Conservation (phyloP, 2,113 vertebrate species). For the Rhagologus leucostigma region DNA sequence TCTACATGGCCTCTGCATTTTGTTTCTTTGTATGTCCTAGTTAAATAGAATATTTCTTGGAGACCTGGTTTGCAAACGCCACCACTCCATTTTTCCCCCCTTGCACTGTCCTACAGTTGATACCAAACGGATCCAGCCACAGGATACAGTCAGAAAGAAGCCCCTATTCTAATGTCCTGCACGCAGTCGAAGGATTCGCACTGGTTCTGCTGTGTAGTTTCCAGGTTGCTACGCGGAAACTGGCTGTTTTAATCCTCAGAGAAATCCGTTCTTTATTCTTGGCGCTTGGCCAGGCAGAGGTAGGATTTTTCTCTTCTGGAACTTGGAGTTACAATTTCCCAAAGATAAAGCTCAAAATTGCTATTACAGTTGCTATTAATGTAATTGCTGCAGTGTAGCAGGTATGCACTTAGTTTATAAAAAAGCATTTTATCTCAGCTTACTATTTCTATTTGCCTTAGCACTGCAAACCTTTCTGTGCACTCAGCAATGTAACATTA, state of each 20-base stretch:
- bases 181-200: conserved; percentile 89
- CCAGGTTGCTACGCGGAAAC: conserved; percentile 91
- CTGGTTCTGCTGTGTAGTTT: conserved; percentile 94
- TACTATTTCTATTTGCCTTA: background rate
- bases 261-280: conserved; percentile 92
- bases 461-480: background rate
- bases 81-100: background rate
- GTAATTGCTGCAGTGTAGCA: background rate
- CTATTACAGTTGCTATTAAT: background rate
- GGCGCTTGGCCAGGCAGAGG: conserved; percentile 92
- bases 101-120: conserved; percentile 55
- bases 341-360: background rate
- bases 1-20: background rate
- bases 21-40: background rate
- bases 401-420: background rate
- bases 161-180: conserved; percentile 89
- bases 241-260: conserved; percentile 91
- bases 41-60: background rate
- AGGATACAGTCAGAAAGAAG: conserved; percentile 76
- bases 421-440: background rate
- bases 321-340: background rate
- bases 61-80: background rate
- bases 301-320: conserved; percentile 60
- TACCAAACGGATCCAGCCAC: conserved; percentile 81
- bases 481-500: background rate